Evolutionary conservation across 1,140 invertebrate species (phyloP), one percentile per base, ranked within the genome.

Genomic region (Meloidogyne floridensis): DNA sequence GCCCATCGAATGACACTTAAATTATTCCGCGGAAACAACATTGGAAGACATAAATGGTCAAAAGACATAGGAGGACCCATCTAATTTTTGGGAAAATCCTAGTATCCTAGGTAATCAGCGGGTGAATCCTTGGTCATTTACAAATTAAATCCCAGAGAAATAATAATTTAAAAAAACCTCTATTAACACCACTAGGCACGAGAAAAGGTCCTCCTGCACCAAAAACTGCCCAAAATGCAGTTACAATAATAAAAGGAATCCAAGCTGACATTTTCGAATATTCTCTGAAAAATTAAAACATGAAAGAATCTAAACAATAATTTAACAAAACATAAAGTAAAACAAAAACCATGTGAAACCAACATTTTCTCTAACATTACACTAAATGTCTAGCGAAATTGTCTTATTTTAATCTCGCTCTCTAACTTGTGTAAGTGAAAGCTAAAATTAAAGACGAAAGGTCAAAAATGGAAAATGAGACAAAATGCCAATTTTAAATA

Each of bases 111-210:
- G 32, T 32, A 32, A 32, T 32, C 1, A 32, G 32, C 1, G 32
- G 32, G 32, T 32, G 32, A 2, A 32, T 32, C 32, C 32, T 32
- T 1, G 32, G 32, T 0, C 32, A 0, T 32, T 32, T 32, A 32
- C 1, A 32, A 32, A 32, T 32, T 32, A 32, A 32, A 32, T 32
- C 1, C 32, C 32, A 32, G 32, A 32, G 32, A 32, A 79, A 77
- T 20, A 71, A 81, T 72, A 15, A 4, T 20, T 11, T 15, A 70
- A 54, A 78, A 42, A 85, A 70, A 90, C 88, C 88, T 85, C 81
- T 84, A 80, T 89, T 90, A 18, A 88, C 87, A 73, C 88, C 88
- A 75, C 86, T 87, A 42, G 89, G 89, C 7, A 89, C 87, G 51
- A 89, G 76, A 75, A 88, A 88, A 18, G 88, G 88, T 42, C 88